Base-by-base conservation (phyloP, 2,113 vertebrate species). In the Prionailurus viverrinus region DNA sequence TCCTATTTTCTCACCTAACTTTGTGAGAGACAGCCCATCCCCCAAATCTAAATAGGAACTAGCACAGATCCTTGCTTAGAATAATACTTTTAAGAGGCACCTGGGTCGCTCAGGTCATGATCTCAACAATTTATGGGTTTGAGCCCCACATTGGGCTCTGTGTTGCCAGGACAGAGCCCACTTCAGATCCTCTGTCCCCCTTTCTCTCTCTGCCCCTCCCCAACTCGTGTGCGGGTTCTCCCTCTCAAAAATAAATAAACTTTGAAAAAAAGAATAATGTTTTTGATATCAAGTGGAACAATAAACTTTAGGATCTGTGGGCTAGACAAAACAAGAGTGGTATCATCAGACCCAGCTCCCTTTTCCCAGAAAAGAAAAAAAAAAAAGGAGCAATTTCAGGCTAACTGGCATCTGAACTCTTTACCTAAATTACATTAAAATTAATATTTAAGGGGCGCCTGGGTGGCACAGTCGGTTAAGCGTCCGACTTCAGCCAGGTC, bases 21-120 rank as follows among this genome's bases (percentile, higher is more conserved):
- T 84, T 69, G 53, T 94, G 21, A 87, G 21, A 29, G 19, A 55
- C 96, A 86, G 63, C 2, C 5, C 1, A 51, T 41, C 19, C 68
- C 10, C 51, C 55, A 55, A 48, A 36, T 0, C 39, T 83, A 87
- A 85, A 81, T 36, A 86, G n/a, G 31, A 78, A 71, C 48, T 66
- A n/a, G 36, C 41, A 94, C 33, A 84, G 39, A 76, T 48, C 74
- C 68, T 95, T 93, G 36, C 11, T 95, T 33, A 73, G 39, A 96
- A 84, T 3, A 84, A 39, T 63, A 53, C 7, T 45, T 96, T 86
- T 61, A 61, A 61, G 21, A 21, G 58, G 8, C 3, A 5, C 58
- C 58, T 61, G 21, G 58, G 58, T 61, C 7, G 21, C 58, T 25
- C 58, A 61, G 58, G 58, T 61, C 58, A 61, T 23, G 21, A 61